Conservation (phyloP, 2,797 vertebrate genomes). For the Anguilla pacifica region DNA sequence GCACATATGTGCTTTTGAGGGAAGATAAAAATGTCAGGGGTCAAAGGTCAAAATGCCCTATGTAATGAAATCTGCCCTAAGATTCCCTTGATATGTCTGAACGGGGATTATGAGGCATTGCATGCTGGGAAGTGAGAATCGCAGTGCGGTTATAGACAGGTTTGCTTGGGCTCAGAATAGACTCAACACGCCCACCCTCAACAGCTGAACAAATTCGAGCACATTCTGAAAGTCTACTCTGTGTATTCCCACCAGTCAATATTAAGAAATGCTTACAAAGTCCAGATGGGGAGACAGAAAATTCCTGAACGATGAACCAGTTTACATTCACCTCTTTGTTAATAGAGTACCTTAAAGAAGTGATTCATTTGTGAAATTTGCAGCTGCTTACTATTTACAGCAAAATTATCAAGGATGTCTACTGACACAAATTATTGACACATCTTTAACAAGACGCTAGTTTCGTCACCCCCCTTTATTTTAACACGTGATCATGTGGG, state of each 20-base stretch:
- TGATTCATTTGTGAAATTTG: not conserved
- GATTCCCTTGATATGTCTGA: constrained; percentile 44
- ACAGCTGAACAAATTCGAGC: constrained; percentile 55
- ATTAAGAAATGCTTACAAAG: not conserved
- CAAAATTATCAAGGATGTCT: not conserved
- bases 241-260: not conserved
- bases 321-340: not conserved
- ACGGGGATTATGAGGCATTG: constrained; percentile 45
- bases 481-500: not conserved
- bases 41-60: constrained; percentile 8
- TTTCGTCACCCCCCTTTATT: not conserved
- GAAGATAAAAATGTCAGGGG: constrained; percentile 64
- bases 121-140: constrained; percentile 32
- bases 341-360: not conserved
- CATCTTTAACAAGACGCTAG: not conserved
- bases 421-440: not conserved
- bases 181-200: constrained; percentile 49
- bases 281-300: not conserved
- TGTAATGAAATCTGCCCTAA: constrained; percentile 19
- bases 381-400: not conserved
- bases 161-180: constrained; percentile 62
- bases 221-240: not conserved
- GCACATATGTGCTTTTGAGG: constrained; percentile 77
- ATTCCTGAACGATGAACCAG: not conserved
- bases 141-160: constrained; percentile 43